Evolutionary conservation across 2,797 vertebrate species (phyloP), one percentile per base, ranked within the genome.

Genomic region (Ambastaia sidthimunki): DNA sequence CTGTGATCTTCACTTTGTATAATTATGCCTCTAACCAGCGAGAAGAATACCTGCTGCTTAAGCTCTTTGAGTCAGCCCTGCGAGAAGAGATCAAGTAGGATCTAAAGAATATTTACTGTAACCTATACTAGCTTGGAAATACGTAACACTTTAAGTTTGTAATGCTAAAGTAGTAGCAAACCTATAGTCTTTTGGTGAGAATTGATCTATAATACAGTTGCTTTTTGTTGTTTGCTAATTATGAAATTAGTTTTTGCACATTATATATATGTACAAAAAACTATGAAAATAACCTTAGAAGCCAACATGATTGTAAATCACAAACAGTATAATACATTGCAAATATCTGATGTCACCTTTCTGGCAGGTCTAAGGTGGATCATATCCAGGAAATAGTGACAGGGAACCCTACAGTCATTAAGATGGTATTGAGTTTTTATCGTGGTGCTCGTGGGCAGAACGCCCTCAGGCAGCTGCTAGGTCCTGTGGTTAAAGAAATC

Each of bases 341-440:
- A 60, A 41, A 65, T 41, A 13, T 48, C 37, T 57, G 3, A n/a
- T 74, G 1, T 75, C 41, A 63, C 11, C 1, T 28, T 6, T 78
- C 21, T 78, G 34, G 66, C 83, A 99, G 98, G 81, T 98, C 97
- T 2, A 99, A 99, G 86, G 98, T 99, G 84, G 97, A 99, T 91
- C 98, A 98, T 90, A 95, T 98, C 75, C 97, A 99, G 87, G 98
- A 99, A 81, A 99, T 99, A 0, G 97, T 98, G 72, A 99, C 96
- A 0, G 98, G 98, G 57, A 99, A 99, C 85, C 98, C 98, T 16
- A 99, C 98, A 0, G 97, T 99, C 82, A 98, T 99, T 89, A 99
- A 99, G 92, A 98, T 99, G 98, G 98, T 99, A 0, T 96, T 99
- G 87, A 99, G 96, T 91, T 99, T 99, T 89, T 99, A 98, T 88